Base-by-base conservation (phyloP, 2,888 invertebrate species). In the Pherbina coryleti region DNA sequence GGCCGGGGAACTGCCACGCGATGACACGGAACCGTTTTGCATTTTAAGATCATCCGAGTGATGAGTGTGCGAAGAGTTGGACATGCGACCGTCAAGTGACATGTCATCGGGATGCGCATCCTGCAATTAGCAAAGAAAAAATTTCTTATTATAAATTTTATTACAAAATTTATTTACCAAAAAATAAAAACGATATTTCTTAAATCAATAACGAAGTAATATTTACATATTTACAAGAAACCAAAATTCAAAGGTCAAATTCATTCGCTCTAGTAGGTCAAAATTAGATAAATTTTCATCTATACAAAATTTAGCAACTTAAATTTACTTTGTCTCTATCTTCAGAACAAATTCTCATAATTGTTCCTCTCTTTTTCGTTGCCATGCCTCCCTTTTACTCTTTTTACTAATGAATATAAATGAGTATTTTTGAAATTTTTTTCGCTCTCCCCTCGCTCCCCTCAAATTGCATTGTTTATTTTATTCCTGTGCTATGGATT, bases 1-100 rank as follows among this genome's bases (percentile, higher is more conserved):
- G 9, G 86, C 85, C 25, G 90, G 89, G 3, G 90, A 88, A 79
- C 89, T 90, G 82, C 86, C 89, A 73, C 90, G 86, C 78, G 90
- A 89, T 81, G 89, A 89, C 19, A 87, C 79, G 31, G 89, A 88
- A 34, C 87, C 88, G 78, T 88, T 89, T 75, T 86, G 83, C 53
- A 85, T 79, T 84, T 90, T 89, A 80, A 88, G 84, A 74, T 88
- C 88, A 64, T 89, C 88, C 72, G 86, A 85, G 37, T 87, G 85
- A 81, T 86, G 86, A 25, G 83, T 84, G 53, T 83, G 81, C 55
- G 88, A 86, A 79, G 86, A 86, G 75, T 84, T 86, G 55, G 89
- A 89, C 82, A 87, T 84, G 34, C 85, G 86, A 57, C 85, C 88
- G 70, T 89, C 89, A 79, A 88, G 80, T 25, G 89, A 89, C 77